Percentiles rank a stretch among this genome's conserved stretches.
Evolutionary conservation across 2,797 vertebrate species (phyloP).

Genomic region (Brachymystax lenok): DNA sequence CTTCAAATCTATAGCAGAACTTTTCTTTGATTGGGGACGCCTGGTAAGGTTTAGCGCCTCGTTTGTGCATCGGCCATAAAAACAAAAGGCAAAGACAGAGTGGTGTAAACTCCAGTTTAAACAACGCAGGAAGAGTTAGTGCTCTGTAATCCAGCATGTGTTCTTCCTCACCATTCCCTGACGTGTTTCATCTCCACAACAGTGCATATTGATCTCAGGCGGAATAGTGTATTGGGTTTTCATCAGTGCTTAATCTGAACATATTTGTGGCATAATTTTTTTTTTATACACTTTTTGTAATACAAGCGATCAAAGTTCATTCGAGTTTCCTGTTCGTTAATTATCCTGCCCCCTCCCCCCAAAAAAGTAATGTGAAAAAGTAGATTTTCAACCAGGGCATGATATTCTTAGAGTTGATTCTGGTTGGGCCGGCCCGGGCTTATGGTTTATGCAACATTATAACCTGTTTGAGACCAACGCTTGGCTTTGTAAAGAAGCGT

Average conservation of each 20-base stretch:
- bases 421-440: too few species aligned
- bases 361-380: too few species aligned
- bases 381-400: too few species aligned
- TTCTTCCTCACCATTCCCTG: constrained; percentile 17
- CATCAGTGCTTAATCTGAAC: not conserved
- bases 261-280: not conserved
- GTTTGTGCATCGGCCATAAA: constrained; percentile 16
- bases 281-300: not conserved
- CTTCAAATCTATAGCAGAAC: not conserved
- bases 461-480: too few species aligned
- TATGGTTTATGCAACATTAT: too few species aligned
- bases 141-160: constrained; percentile 37
- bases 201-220: not conserved
- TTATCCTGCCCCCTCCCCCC: too few species aligned
- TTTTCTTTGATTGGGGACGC: not conserved
- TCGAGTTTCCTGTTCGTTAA: too few species aligned
- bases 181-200: not conserved
- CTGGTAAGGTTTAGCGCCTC: not conserved
- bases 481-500: too few species aligned
- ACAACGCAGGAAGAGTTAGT: constrained; percentile 25
- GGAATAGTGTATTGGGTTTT: not conserved
- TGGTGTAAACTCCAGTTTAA: constrained; percentile 21
- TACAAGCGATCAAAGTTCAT: not conserved
- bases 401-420: too few species aligned
- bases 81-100: constrained; percentile 9